Conservation (phyloP, 1,140 invertebrate species). For the Amyelois transitella region DNA sequence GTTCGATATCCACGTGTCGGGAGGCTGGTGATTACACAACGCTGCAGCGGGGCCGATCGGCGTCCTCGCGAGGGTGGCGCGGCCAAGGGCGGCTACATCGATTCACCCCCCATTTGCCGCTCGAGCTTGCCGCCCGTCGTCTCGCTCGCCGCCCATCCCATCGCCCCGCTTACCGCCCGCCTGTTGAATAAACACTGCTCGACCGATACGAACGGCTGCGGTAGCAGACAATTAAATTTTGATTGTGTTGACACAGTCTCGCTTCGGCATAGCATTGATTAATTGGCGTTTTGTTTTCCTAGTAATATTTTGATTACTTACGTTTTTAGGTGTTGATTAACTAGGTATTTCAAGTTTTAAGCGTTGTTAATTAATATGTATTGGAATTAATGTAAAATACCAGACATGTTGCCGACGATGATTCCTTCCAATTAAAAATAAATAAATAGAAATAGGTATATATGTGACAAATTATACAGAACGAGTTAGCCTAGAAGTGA, state of each 20-base stretch:
- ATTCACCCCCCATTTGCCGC: constrained; percentile 26
- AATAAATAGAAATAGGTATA: no score
- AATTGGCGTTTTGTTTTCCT: neutral
- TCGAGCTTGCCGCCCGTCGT: constrained; percentile 31
- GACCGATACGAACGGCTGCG: neutral
- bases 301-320: neutral
- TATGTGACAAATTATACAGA: no score
- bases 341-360: no score
- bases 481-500: no score
- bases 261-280: neutral
- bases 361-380: no score
- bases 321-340: no score
- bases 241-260: neutral
- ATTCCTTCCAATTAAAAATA: no score
- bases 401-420: no score
- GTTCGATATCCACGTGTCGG: constrained; percentile 10
- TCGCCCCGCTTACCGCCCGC: constrained; percentile 21
- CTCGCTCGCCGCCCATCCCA: no score
- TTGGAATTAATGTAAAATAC: no score
- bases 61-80: constrained; percentile 34
- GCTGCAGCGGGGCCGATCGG: constrained; percentile 42
- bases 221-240: neutral
- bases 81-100: constrained; percentile 66
- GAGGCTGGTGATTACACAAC: constrained; percentile 40
- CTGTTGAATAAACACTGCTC: constrained; percentile 37